Percentiles rank a stretch among this genome's conserved stretches.
Conservation (phyloP, 1,140 invertebrate species). For the Andricus grossulariae region DNA sequence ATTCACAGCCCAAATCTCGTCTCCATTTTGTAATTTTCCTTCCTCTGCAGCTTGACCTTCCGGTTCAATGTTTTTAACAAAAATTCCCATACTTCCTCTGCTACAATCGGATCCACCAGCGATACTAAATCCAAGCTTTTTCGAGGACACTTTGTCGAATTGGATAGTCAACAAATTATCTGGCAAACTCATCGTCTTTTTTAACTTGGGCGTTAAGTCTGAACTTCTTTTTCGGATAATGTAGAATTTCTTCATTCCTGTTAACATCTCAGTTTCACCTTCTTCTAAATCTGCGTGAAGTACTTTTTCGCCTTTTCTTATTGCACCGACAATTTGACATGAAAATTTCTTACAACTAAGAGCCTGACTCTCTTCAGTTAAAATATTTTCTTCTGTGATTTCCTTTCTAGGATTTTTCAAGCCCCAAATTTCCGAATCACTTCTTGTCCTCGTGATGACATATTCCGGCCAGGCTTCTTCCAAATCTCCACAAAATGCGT, state of each 20-base stretch:
- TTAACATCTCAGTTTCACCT: not conserved
- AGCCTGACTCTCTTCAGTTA: not conserved
- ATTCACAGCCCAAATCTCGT: constrained; percentile 9
- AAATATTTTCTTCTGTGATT: not conserved
- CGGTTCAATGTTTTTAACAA: not conserved
- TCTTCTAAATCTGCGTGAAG: not conserved
- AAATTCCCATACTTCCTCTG: not conserved
- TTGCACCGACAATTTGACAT: not conserved
- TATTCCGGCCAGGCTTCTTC: not conserved
- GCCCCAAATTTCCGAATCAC: constrained; percentile 3
- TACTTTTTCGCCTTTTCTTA: not conserved
- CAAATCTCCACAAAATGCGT: not conserved
- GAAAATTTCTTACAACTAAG: not conserved
- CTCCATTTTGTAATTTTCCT: not conserved
- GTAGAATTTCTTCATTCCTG: constrained; percentile 15
- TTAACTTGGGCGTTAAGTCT: not conserved
- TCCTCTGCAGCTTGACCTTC: constrained; percentile 1
- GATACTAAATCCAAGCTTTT: constrained; percentile 4
- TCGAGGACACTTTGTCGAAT: not conserved
- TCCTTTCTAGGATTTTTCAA: not conserved
- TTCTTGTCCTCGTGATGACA: not conserved
- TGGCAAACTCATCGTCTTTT: not conserved
- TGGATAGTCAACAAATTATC: not conserved
- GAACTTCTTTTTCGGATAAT: too few species aligned
- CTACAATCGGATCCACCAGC: not conserved